phyloP scores from a whole-genome alignment of 2,113 vertebrate genomes.

The Anarhynchus alexandrinus region DNA sequence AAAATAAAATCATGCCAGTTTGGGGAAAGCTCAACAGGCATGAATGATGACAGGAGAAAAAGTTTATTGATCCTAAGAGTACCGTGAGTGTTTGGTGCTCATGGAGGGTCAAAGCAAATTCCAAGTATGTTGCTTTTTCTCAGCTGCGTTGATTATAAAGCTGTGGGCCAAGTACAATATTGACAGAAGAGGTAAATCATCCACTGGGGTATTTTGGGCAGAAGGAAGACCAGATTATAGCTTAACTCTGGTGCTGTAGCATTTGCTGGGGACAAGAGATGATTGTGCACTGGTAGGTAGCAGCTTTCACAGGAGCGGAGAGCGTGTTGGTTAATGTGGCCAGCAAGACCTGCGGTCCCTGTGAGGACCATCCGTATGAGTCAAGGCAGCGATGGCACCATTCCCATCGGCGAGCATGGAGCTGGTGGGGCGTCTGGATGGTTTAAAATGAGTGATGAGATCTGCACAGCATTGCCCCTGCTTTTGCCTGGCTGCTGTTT shows the following conservation, averaged over 20 bases:
- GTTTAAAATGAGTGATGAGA: neutral
- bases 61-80: neutral
- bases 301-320: neutral
- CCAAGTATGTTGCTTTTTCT: neutral
- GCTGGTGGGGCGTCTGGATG: neutral
- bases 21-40: neutral
- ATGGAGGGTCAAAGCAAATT: neutral
- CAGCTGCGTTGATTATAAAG: neutral
- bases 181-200: neutral
- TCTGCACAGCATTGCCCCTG: accelerated
- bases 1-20: neutral
- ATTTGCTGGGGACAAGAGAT: neutral
- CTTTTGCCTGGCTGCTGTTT: neutral
- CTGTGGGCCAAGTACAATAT: conserved; percentile 1
- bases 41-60: neutral
- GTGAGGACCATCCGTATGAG: accelerated
- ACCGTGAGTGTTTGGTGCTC: neutral
- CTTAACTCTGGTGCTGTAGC: neutral
- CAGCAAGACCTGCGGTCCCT: accelerated
- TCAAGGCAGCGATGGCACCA: neutral
- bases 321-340: neutral
- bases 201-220: neutral
- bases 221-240: neutral
- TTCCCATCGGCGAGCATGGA: accelerated
- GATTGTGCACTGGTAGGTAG: neutral